A percentile compares a stretch with the other conserved stretches of the same genome.
These are phyloP conservation scores for Lagopus muta DNA, from an alignment of 2,113 vertebrate species.

Conservation along the genomic window DNA sequence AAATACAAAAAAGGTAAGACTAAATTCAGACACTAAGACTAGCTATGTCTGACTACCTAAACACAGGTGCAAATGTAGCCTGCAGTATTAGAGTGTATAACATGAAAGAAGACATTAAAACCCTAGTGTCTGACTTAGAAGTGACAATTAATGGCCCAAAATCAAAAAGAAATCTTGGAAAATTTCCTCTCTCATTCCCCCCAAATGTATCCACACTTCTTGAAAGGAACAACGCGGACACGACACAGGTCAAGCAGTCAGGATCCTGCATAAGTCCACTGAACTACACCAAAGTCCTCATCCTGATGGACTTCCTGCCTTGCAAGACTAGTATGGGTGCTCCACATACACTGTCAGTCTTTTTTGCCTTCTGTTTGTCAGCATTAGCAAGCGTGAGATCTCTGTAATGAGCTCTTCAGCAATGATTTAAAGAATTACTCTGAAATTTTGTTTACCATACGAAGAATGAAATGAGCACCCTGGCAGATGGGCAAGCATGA, in stretches of 20 bases:
- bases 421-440: neutral
- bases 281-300: neutral
- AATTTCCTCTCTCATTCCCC: neutral
- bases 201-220: neutral
- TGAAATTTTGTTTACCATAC: neutral
- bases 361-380: neutral
- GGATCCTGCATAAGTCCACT: neutral
- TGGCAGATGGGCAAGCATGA: slow-evolving; percentile 11
- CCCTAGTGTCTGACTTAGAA: neutral
- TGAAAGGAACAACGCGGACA: neutral
- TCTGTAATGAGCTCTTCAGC: neutral
- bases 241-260: neutral
- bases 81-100: neutral
- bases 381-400: neutral
- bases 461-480: slow-evolving; percentile 13
- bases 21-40: neutral
- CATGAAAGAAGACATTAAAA: neutral
- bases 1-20: neutral
- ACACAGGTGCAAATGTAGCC: neutral
- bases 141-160: neutral
- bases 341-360: neutral
- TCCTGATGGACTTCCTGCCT: neutral
- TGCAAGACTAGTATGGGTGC: neutral
- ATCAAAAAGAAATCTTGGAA: neutral
- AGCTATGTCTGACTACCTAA: neutral